Evolutionary conservation across 1,140 invertebrate species (phyloP).

Genomic region (Papilio xuthus): DNA sequence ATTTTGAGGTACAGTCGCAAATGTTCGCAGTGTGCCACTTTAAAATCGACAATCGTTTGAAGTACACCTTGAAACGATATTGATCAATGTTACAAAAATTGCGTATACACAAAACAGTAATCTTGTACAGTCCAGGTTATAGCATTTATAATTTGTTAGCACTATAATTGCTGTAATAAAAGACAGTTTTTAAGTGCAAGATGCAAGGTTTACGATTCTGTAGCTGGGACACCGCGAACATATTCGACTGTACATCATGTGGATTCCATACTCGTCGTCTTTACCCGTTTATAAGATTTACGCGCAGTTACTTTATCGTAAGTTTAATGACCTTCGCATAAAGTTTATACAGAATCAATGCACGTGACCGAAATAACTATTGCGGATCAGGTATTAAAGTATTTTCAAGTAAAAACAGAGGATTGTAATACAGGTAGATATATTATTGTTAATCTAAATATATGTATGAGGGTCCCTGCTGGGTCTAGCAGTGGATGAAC

Average conservation of each 20-base stretch:
- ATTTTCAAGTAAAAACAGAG: background rate
- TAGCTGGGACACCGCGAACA: background rate
- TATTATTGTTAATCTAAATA: no score
- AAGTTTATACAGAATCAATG: background rate
- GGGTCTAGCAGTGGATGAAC: no score
- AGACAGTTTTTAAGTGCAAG: no score
- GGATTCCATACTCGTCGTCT: background rate
- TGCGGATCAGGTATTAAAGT: background rate
- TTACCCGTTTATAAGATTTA: conserved; percentile 6
- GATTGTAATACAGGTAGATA: background rate
- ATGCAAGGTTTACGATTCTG: background rate
- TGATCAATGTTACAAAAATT: background rate
- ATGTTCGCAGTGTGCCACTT: background rate
- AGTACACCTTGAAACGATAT: no score
- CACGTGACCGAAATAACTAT: conserved; percentile 13
- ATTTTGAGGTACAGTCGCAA: background rate
- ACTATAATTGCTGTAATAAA: no score
- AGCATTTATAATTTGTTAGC: background rate
- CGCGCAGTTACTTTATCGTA: background rate
- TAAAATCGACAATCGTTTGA: background rate
- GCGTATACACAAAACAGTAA: background rate
- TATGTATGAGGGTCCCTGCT: no score
- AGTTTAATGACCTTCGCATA: conserved; percentile 5
- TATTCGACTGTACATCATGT: background rate
- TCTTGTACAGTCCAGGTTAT: background rate